Conservation (phyloP, 2,888 invertebrate species). For the Dione vanillae region DNA sequence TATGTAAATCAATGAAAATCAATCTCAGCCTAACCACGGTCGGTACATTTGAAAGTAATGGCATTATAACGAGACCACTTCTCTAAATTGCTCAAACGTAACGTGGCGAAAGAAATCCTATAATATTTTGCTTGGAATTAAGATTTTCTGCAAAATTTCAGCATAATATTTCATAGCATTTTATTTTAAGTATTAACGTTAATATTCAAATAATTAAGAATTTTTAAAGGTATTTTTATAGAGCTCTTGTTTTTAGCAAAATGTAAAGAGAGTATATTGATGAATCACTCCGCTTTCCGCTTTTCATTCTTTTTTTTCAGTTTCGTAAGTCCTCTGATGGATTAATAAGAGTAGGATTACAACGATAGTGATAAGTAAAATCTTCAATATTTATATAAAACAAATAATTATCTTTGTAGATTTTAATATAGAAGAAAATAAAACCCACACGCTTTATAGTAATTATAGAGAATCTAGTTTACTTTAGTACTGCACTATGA, state of each 20-base stretch:
- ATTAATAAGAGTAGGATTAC: too few relatives aligned
- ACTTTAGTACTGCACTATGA: too few relatives aligned
- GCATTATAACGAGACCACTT: slow-evolving; percentile 8
- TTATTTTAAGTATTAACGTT: background rate
- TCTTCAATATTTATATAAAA: too few relatives aligned
- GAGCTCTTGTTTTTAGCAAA: background rate
- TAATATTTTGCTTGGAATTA: slow-evolving; percentile 6
- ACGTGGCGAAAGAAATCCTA: background rate
- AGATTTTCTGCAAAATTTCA: slow-evolving; percentile 2
- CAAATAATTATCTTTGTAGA: too few relatives aligned
- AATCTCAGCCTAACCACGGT: background rate
- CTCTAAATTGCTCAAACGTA: slow-evolving; percentile 22
- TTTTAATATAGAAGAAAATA: too few relatives aligned
- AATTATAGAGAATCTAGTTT: too few relatives aligned
- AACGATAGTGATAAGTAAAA: too few relatives aligned
- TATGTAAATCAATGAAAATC: background rate
- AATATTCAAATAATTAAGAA: background rate
- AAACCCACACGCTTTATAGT: too few relatives aligned
- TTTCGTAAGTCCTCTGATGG: too few relatives aligned
- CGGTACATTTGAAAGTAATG: background rate
- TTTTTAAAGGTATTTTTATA: background rate
- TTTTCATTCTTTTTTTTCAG: background rate
- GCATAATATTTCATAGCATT: background rate
- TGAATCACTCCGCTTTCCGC: background rate
- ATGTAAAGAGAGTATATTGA: background rate